These are phyloP conservation scores for Sceliomorpha sp. DNA, from an alignment of 2,888 invertebrate species.

Conservation along the genomic window DNA sequence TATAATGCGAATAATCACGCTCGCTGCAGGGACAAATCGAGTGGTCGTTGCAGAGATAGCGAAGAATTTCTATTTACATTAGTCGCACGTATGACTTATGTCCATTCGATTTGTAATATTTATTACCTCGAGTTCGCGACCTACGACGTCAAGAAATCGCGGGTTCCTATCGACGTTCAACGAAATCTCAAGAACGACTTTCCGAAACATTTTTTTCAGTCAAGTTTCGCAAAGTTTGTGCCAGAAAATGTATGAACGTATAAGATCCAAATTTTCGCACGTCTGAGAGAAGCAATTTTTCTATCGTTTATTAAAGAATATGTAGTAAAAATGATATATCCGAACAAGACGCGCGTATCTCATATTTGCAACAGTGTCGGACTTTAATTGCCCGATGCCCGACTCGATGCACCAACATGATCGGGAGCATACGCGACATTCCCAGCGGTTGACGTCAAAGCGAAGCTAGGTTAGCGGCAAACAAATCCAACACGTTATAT, in stretches of 20 bases:
- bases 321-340: too few relatives aligned
- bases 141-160: constrained; percentile 10
- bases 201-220: too few relatives aligned
- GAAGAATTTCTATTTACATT: constrained; percentile 62
- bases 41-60: constrained; percentile 51
- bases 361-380: too few relatives aligned
- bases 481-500: constrained; percentile 18
- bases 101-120: constrained; percentile 60
- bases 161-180: constrained; percentile 2
- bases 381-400: too few relatives aligned
- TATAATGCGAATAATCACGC: constrained; percentile 33
- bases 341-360: too few relatives aligned
- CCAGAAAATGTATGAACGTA: too few relatives aligned
- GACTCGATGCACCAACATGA: constrained; percentile 7
- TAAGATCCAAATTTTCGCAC: too few relatives aligned
- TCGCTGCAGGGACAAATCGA: constrained; percentile 43
- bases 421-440: constrained; percentile 6
- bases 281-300: too few relatives aligned
- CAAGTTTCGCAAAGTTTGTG: too few relatives aligned
- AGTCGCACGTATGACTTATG: constrained; percentile 61
- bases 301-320: too few relatives aligned
- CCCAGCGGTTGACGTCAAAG: neutral
- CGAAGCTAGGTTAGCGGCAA: constrained; percentile 11
- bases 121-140: constrained; percentile 52
- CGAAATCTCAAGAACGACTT: constrained; percentile 3